Conservation (phyloP, 2,888 invertebrate genomes). For the Anarsia innoxiella region DNA sequence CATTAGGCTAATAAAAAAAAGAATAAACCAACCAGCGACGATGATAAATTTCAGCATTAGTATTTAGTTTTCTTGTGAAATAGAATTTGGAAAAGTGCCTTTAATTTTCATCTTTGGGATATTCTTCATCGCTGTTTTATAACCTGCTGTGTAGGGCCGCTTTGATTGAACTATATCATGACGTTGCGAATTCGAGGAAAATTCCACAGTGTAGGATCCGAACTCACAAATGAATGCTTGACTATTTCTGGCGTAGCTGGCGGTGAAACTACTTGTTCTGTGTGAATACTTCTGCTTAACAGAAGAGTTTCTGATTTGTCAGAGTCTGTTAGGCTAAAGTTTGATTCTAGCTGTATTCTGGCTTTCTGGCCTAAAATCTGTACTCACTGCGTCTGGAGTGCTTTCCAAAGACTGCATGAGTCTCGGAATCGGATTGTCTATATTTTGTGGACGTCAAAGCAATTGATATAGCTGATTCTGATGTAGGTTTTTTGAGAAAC, state of each 20-base stretch:
- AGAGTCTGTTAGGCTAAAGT: neutral
- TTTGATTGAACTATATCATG: constrained; percentile 1
- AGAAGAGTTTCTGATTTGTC: neutral
- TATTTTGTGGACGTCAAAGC: too few species aligned
- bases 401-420: too few species aligned
- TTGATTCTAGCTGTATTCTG: neutral
- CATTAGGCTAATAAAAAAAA: too few species aligned
- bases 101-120: constrained; percentile 3
- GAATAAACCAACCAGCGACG: too few species aligned
- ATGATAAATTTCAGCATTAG: too few species aligned
- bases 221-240: neutral
- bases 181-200: neutral
- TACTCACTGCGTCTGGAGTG: neutral
- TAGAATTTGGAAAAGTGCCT: constrained; percentile 1
- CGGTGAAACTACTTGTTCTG: neutral
- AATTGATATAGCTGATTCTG: too few species aligned
- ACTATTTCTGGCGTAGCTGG: neutral
- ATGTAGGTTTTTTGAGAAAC: too few species aligned
- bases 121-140: constrained; percentile 6
- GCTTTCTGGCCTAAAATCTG: neutral
- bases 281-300: neutral
- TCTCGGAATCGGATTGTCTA: too few species aligned
- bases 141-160: constrained; percentile 2
- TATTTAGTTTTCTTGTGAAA: too few species aligned
- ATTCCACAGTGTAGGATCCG: neutral